A percentile compares a stretch with the other conserved stretches of the same genome.
phyloP scores from a whole-genome alignment of 2,113 vertebrate genomes.

The Gorilla gorilla region DNA sequence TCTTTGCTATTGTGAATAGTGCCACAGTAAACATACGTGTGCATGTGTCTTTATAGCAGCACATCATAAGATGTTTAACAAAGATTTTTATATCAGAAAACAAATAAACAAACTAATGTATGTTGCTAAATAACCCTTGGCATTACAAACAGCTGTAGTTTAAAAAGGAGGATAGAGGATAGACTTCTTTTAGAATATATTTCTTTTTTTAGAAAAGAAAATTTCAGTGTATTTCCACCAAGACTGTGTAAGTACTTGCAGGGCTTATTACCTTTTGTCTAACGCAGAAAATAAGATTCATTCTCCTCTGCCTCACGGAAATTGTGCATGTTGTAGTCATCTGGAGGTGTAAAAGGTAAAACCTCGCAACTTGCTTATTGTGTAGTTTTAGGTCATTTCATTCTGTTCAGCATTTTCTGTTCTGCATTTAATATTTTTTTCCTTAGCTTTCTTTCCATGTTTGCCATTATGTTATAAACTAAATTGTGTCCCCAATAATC shows the following conservation, averaged over 20 bases:
- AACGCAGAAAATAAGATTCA: background rate
- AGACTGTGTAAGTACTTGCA: background rate
- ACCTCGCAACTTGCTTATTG: accelerated
- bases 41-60: too few species aligned
- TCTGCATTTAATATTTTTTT: background rate
- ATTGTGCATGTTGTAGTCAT: background rate
- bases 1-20: too few species aligned
- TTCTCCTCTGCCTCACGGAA: background rate
- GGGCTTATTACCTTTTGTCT: background rate
- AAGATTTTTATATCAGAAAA: background rate
- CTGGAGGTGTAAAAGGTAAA: background rate
- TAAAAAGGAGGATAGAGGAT: background rate
- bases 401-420: background rate
- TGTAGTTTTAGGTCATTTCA: background rate
- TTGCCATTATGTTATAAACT: background rate
- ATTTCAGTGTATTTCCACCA: background rate
- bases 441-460: background rate
- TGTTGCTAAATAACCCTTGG: background rate
- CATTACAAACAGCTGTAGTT: background rate
- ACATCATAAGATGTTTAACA: background rate
- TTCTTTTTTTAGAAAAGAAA: background rate
- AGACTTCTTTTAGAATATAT: background rate
- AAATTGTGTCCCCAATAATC: too few species aligned
- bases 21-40: too few species aligned
- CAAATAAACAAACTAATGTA: background rate